Percentiles rank a stretch among this genome's conserved stretches.
Evolutionary conservation across 2,888 invertebrate species (phyloP).

Genomic region (Melinaea marsaeus): DNA sequence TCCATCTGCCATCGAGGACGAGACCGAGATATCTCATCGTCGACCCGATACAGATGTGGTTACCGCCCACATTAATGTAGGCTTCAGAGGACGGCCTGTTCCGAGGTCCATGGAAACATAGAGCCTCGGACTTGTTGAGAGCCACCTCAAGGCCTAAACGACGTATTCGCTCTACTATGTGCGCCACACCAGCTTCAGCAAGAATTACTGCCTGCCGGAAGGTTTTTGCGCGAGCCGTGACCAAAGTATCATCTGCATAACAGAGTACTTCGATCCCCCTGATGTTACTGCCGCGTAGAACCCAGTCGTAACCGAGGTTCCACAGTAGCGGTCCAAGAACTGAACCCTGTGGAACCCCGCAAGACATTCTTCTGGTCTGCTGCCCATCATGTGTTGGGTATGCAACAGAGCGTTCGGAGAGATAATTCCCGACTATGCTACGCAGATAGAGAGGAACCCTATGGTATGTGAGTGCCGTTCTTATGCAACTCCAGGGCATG

Average conservation of each 20-base stretch:
- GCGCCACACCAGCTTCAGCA: background rate
- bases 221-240: background rate
- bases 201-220: background rate
- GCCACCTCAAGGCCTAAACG: conserved; percentile 4
- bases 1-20: too few species aligned
- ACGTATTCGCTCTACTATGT: background rate
- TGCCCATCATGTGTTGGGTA: too few species aligned
- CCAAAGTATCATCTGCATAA: background rate
- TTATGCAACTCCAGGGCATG: conserved; percentile 32
- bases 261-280: background rate
- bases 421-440: too few species aligned
- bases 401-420: too few species aligned
- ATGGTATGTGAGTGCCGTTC: conserved; percentile 30
- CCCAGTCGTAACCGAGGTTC: too few species aligned
- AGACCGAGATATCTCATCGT: too few species aligned
- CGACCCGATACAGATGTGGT: too few species aligned
- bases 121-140: conserved; percentile 5
- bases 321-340: too few species aligned
- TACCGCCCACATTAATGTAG: too few species aligned
- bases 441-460: conserved; percentile 28
- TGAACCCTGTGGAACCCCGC: too few species aligned
- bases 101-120: conserved; percentile 23
- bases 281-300: too few species aligned
- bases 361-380: too few species aligned
- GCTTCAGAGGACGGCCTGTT: conserved; percentile 6